These are phyloP conservation scores for Berghia stephanieae DNA, from an alignment of 1,140 invertebrate genomes.

Conservation along the genomic window DNA sequence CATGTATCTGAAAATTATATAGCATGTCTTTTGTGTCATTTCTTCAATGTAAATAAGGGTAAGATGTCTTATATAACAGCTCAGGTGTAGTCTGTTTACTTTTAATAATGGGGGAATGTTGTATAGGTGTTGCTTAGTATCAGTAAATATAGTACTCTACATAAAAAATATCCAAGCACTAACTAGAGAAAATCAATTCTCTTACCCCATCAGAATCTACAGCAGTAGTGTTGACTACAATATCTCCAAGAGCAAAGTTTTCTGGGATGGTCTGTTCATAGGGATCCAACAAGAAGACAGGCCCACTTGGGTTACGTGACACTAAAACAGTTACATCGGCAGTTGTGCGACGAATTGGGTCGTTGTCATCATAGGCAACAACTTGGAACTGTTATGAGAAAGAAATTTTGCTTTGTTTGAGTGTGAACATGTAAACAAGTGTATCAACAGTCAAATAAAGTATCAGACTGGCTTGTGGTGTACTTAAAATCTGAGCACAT, in stretches of 20 bases:
- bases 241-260: constrained; percentile 33
- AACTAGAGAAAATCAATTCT: background rate
- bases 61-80: too few relatives aligned
- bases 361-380: constrained; percentile 36
- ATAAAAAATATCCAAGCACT: background rate
- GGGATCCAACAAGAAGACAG: constrained; percentile 77
- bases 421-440: too few relatives aligned
- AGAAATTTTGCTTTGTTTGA: too few relatives aligned
- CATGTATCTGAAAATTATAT: too few relatives aligned
- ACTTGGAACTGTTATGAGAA: constrained; percentile 47
- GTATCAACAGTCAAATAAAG: too few relatives aligned
- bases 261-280: constrained; percentile 39
- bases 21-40: too few relatives aligned
- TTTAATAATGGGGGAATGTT: too few relatives aligned
- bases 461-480: too few relatives aligned
- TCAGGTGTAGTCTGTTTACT: too few relatives aligned
- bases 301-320: constrained; percentile 76
- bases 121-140: background rate
- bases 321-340: constrained; percentile 39
- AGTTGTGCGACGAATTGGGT: constrained; percentile 30
- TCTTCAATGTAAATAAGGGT: too few relatives aligned
- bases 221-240: constrained; percentile 45
- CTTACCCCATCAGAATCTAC: constrained; percentile 48
- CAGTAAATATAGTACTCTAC: background rate
- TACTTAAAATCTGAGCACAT: too few relatives aligned